phyloP scores from a whole-genome alignment of 2,113 vertebrate genomes.

The Elgaria multicarinata region DNA sequence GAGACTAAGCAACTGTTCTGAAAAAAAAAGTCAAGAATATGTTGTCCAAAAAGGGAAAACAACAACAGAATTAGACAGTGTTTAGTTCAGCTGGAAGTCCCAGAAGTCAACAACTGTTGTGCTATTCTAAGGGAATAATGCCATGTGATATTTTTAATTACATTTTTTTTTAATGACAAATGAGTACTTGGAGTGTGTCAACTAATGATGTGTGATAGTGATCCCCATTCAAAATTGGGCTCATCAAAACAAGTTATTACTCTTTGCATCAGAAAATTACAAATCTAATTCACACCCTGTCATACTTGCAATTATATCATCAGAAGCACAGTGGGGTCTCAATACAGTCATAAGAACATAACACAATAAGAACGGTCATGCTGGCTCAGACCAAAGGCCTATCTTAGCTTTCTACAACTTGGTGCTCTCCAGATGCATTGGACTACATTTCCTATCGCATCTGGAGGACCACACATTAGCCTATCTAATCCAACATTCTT shows the following conservation, averaged over 20 bases:
- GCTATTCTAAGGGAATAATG: not conserved
- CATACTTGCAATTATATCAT: not conserved
- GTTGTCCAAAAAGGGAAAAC: not conserved
- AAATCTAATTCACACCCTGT: not conserved
- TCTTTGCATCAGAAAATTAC: not conserved
- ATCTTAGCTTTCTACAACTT: not conserved
- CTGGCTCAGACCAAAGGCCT: not conserved
- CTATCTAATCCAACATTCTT: too few species aligned
- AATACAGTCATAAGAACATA: not conserved
- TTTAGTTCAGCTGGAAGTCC: not conserved
- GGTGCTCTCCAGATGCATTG: not conserved
- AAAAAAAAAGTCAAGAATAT: not conserved
- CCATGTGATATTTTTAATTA: not conserved
- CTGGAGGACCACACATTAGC: too few species aligned
- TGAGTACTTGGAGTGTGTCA: not conserved
- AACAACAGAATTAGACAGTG: not conserved
- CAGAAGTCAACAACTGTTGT: not conserved
- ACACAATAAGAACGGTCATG: not conserved
- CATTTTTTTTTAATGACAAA: not conserved
- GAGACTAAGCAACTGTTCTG: not conserved
- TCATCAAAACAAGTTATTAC: not conserved
- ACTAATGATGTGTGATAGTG: not conserved
- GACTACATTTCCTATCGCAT: too few species aligned
- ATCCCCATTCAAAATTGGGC: not conserved
- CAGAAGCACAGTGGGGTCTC: not conserved